Evolutionary conservation across 2,888 invertebrate genomes (phyloP), one percentile per base, ranked within the genome.

Genomic region (Adelphocoris suturalis): DNA sequence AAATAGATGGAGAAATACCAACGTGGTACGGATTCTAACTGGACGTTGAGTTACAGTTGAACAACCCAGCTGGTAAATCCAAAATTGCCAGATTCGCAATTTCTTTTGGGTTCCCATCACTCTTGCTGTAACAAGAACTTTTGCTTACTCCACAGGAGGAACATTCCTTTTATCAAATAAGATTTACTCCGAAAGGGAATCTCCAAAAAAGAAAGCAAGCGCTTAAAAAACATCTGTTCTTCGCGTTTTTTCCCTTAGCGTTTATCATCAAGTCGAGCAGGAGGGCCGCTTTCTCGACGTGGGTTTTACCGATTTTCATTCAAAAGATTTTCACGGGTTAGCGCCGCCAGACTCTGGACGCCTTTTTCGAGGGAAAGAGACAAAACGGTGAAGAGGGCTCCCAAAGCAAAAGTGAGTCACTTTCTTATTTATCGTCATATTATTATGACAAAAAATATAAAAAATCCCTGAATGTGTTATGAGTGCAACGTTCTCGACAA

Each of bases 291-390:
- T 61, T 61, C 61, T 61, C 61, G 52, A 3, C 61, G 11, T 14
- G 61, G 19, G 61, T 61, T 19, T 61, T 61, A 61, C 61, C 61
- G 19, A 61, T 61, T 61, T 61, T 19, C 61, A 19, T 61, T 61
- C 61, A 61, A 19, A 61, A n/a, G 61, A 61, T 61, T 61, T 61
- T 61, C 61, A 61, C 61, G 61, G 61, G 61, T 61, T 61, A 19
- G n/a, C 61, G 19, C 9, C 61, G n/a, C n/a, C 16, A 16, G 16
- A 4, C 57, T 57, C 14, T 57, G 61, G 61, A 9, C 14, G 61
- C 14, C 19, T n/a, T 19, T 9, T 1, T 2, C 13, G 48, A 13
- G 57, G 11, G 57, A 16, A 57, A 13, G 16, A 57, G 37, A 37
- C 37, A 37, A 37, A 37, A 37, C 37, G n/a, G n/a, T n/a, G n/a